A percentile compares a stretch with the other conserved stretches of the same genome.
phyloP scores from a whole-genome alignment of 2,797 vertebrate genomes.

The Cyclura pinguis region DNA sequence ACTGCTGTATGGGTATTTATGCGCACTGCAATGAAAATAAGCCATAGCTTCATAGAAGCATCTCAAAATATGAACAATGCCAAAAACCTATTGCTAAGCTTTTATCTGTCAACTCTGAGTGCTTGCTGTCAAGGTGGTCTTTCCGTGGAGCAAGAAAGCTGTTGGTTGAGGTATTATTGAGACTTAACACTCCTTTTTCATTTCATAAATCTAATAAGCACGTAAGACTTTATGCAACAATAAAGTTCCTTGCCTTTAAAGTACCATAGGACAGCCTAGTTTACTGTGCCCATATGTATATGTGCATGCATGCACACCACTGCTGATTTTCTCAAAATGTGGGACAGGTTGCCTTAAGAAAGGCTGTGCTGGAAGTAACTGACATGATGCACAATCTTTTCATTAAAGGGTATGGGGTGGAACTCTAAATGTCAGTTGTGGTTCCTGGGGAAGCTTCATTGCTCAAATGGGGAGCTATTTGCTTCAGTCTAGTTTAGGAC shows the following conservation, averaged over 20 bases:
- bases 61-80: conserved; percentile 72
- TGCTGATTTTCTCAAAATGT: not conserved
- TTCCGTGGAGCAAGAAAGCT: not conserved
- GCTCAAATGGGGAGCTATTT: not conserved
- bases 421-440: not conserved
- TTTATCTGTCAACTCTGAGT: conserved; percentile 70
- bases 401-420: not conserved
- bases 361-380: not conserved
- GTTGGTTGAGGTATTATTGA: not conserved
- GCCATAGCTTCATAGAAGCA: conserved; percentile 63
- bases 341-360: not conserved
- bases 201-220: not conserved
- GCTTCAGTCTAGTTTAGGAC: not conserved
- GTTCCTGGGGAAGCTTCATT: not conserved
- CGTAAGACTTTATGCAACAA: not conserved
- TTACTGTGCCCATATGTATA: no score
- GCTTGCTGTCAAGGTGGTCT: conserved; percentile 10
- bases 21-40: conserved; percentile 72
- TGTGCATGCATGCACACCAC: not conserved
- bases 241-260: not conserved
- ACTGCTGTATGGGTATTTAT: conserved; percentile 70
- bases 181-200: not conserved
- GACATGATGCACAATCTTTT: not conserved
- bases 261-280: no score
- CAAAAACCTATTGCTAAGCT: conserved; percentile 44